These are phyloP conservation scores for Scaptomyza hsui DNA, from an alignment of 1,140 invertebrate species.

Conservation along the genomic window DNA sequence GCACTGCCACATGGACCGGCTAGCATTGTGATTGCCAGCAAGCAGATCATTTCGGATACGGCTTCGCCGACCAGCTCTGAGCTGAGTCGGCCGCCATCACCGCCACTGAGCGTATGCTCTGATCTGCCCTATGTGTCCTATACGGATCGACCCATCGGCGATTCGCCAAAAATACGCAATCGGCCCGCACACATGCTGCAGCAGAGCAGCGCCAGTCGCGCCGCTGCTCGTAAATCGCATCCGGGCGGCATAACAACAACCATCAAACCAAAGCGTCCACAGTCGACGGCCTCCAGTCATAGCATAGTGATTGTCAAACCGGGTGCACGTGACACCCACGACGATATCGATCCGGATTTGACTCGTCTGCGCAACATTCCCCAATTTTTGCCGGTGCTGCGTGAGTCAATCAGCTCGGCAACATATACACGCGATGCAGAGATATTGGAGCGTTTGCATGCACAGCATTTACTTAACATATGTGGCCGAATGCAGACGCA, in stretches of 20 bases:
- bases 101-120: constrained; percentile 93
- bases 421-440: constrained; percentile 94
- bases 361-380: constrained; percentile 92
- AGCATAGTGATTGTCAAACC: constrained; percentile 95
- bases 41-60: constrained; percentile 70
- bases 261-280: constrained; percentile 70
- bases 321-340: constrained; percentile 86
- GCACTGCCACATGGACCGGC: constrained; percentile 36
- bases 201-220: constrained; percentile 55
- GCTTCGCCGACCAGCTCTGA: constrained; percentile 72
- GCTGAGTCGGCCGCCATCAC: constrained; percentile 87
- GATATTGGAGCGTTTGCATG: constrained; percentile 92
- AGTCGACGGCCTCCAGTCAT: constrained; percentile 84
- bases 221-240: constrained; percentile 61
- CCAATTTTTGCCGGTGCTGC: constrained; percentile 96
- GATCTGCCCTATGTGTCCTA: constrained; percentile 98
- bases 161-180: constrained; percentile 90
- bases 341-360: constrained; percentile 92
- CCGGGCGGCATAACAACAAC: constrained; percentile 55
- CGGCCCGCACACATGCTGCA: constrained; percentile 84
- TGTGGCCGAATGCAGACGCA: constrained; percentile 86
- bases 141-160: constrained; percentile 95
- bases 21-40: constrained; percentile 75
- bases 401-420: constrained; percentile 91
- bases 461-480: constrained; percentile 81